Conservation (phyloP, 2,113 vertebrate species). For the Gymnobelideus leadbeateri region DNA sequence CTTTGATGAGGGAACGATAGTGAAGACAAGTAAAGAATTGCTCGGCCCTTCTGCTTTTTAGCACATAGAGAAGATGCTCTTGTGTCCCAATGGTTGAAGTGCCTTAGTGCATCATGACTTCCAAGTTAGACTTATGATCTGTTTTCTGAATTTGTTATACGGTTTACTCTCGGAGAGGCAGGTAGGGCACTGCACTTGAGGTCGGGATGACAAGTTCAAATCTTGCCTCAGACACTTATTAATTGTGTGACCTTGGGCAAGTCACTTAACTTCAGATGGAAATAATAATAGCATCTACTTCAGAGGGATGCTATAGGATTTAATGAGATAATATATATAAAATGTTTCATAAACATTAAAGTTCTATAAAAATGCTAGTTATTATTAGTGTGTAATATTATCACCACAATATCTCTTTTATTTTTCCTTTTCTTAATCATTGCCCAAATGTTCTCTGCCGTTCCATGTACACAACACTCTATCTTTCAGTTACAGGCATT, state of each 20-base stretch:
- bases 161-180: neutral
- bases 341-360: neutral
- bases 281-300: neutral
- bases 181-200: neutral
- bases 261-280: neutral
- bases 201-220: neutral
- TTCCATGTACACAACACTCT: neutral
- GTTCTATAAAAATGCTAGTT: neutral
- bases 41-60: neutral
- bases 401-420: neutral
- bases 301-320: neutral
- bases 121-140: neutral
- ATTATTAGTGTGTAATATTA: neutral
- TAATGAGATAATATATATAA: neutral
- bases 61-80: neutral
- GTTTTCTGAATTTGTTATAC: neutral
- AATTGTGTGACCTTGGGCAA: neutral
- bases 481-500: neutral
- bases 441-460: neutral
- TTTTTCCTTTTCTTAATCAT: neutral
- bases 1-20: neutral
- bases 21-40: neutral
- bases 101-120: neutral
- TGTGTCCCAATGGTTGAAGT: neutral
- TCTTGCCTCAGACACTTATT: neutral